A percentile compares a stretch with the other conserved stretches of the same genome.
phyloP scores from a whole-genome alignment of 2,888 invertebrate species.

The Anaspis maculata region DNA sequence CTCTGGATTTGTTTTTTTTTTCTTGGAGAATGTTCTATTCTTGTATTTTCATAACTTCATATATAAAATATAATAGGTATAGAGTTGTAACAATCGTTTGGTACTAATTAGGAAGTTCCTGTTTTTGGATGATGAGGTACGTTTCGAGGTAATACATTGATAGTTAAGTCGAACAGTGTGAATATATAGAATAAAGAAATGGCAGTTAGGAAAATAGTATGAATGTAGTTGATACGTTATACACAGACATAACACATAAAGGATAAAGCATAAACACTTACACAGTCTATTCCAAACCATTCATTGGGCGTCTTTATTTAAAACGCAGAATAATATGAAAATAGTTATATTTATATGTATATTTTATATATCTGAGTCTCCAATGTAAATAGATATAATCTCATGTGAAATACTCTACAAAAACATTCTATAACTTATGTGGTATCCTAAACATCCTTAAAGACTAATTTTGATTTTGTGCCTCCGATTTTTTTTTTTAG shows the following conservation, averaged over 20 bases:
- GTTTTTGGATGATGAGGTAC: constrained; percentile 8
- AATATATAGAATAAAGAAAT: too few species aligned
- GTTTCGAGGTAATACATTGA: too few species aligned
- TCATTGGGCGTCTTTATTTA: constrained; percentile 27
- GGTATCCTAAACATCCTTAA: constrained; percentile 37
- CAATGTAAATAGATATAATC: constrained; percentile 40
- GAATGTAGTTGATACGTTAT: constrained; percentile 27
- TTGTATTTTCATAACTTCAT: background rate
- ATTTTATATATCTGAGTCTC: constrained; percentile 37
- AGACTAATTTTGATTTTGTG: constrained; percentile 40
- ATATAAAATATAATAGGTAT: constrained; percentile 2
- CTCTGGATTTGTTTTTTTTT: too few species aligned
- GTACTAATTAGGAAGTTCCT: constrained; percentile 1
- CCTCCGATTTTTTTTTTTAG: constrained; percentile 35
- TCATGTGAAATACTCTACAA: constrained; percentile 38
- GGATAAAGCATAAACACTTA: constrained; percentile 33
- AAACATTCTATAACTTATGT: constrained; percentile 37
- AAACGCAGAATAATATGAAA: constrained; percentile 38
- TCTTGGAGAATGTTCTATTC: too few species aligned
- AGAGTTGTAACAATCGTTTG: background rate
- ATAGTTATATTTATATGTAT: constrained; percentile 36
- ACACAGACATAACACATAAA: constrained; percentile 31
- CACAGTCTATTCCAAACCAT: constrained; percentile 31
- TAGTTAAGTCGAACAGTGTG: too few species aligned
- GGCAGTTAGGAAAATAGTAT: constrained; percentile 18